These are phyloP conservation scores for Sinopyrophorus schimmeli DNA, from an alignment of 2,888 invertebrate species.

Conservation along the genomic window DNA sequence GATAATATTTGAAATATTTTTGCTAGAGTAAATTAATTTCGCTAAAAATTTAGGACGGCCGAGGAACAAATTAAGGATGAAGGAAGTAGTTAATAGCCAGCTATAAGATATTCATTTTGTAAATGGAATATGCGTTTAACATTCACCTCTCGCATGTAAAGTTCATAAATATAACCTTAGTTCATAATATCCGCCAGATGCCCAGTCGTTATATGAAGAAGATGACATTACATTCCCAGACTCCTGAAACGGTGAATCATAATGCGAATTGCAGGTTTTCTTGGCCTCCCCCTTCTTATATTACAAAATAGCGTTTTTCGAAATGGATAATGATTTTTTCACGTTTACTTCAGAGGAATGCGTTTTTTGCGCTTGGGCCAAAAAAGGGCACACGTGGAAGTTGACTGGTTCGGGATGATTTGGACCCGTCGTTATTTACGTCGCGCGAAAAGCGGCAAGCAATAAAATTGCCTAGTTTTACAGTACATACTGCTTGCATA, in stretches of 20 bases:
- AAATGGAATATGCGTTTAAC: constrained; percentile 44
- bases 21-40: constrained; percentile 7
- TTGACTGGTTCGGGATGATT: background rate
- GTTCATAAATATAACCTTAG: constrained; percentile 47
- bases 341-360: background rate
- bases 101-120: constrained; percentile 31
- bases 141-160: constrained; percentile 52
- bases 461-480: constrained; percentile 37
- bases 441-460: too few relatives aligned
- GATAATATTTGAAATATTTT: constrained; percentile 2
- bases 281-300: constrained; percentile 15
- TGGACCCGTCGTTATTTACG: background rate
- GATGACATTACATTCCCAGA: constrained; percentile 49
- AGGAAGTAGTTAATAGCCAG: constrained; percentile 25
- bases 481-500: constrained; percentile 37
- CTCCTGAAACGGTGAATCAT: constrained; percentile 46
- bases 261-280: constrained; percentile 42
- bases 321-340: background rate
- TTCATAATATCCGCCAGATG: constrained; percentile 50
- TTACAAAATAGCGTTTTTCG: constrained; percentile 12
- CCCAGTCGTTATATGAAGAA: constrained; percentile 46
- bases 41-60: constrained; percentile 17
- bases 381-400: background rate
- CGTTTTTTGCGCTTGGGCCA: too few relatives aligned
- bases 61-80: constrained; percentile 28